These are phyloP conservation scores for Mylabris sibirica DNA, from an alignment of 2,888 invertebrate species.

Conservation along the genomic window DNA sequence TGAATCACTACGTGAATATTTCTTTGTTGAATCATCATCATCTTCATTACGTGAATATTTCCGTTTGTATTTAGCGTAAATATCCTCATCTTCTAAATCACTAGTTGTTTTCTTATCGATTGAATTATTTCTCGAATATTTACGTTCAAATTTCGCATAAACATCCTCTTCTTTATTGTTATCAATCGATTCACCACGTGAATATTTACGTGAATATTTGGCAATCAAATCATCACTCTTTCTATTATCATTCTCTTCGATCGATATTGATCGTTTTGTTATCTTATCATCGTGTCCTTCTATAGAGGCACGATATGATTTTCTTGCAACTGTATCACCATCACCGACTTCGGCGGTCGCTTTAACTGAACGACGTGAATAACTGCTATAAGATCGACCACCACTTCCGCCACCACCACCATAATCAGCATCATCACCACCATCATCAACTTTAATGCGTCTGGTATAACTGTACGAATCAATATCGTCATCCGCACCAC, in stretches of 20 bases:
- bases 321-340: conserved; percentile 49
- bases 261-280: conserved; percentile 34
- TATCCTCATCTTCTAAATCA: conserved; percentile 49
- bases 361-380: conserved; percentile 42
- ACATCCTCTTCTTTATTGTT: conserved; percentile 51
- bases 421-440: conserved; percentile 34
- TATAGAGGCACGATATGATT: conserved; percentile 45
- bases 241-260: conserved; percentile 39
- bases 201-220: conserved; percentile 46
- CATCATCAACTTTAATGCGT: conserved; percentile 36
- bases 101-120: conserved; percentile 31
- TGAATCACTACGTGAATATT: conserved; percentile 45
- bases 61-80: conserved; percentile 49
- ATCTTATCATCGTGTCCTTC: conserved; percentile 36
- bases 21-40: conserved; percentile 43
- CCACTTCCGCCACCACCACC: conserved; percentile 14
- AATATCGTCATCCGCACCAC: conserved; percentile 38
- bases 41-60: conserved; percentile 47
- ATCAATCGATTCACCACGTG: conserved; percentile 35
- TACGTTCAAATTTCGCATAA: conserved; percentile 50
- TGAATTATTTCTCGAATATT: conserved; percentile 49
- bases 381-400: conserved; percentile 41
- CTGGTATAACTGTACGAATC: conserved; percentile 35
- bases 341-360: conserved; percentile 49
- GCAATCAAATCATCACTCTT: conserved; percentile 46